Conservation (phyloP, 2,797 vertebrate species). For the Monodelphis domestica region DNA sequence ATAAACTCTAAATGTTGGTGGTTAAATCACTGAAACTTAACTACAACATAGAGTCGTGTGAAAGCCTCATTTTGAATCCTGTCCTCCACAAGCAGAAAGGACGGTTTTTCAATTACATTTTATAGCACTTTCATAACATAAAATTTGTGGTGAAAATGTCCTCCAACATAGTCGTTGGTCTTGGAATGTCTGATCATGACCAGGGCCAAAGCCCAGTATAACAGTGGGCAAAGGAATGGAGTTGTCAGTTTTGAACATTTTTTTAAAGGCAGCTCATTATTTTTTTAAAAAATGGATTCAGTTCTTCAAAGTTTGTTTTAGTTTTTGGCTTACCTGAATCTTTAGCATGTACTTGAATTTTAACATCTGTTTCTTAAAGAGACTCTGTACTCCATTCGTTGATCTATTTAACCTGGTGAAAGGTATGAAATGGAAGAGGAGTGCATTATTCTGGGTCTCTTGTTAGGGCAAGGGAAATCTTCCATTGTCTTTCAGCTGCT, state of each 20-base stretch:
- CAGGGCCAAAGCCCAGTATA: neutral
- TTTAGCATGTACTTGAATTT: neutral
- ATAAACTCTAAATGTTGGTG: neutral
- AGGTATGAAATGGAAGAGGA: neutral
- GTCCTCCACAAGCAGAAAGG: neutral
- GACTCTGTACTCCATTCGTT: rapidly evolving
- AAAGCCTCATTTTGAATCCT: neutral
- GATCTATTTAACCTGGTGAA: neutral
- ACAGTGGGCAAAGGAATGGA: neutral
- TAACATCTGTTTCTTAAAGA: neutral
- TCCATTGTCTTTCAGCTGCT: constrained; percentile 3
- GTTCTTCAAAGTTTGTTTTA: neutral
- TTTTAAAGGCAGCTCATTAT: neutral
- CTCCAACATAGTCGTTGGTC: neutral
- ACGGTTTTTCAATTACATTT: neutral
- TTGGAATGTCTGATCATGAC: rapidly evolving
- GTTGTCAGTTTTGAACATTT: neutral
- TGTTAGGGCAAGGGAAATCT: constrained; percentile 55
- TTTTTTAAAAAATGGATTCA: neutral
- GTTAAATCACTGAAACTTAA: neutral
- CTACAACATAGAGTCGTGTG: neutral
- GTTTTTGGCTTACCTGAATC: neutral
- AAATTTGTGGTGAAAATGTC: neutral
- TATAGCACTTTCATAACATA: neutral
- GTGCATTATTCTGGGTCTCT: neutral